Conservation (phyloP, 2,888 invertebrate species). For the Seladonia tumulorum region DNA sequence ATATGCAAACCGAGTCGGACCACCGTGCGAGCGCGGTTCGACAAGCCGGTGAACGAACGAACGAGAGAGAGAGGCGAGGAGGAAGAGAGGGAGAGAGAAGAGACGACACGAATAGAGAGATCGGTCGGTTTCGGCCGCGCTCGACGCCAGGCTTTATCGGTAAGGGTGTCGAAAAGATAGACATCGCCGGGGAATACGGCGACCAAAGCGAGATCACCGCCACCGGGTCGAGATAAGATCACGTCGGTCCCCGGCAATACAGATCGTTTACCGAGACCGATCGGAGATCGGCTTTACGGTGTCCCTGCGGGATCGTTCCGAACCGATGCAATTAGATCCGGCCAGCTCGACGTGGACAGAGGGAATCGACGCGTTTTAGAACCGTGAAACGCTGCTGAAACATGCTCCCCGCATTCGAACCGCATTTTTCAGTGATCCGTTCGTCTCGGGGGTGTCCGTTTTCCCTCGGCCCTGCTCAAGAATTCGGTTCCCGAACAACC, state of each 20-base stretch:
- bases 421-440: constrained; percentile 16
- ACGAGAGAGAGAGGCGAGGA: background rate
- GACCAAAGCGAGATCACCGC: constrained; percentile 72
- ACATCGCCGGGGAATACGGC: constrained; percentile 73
- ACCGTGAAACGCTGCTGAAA: background rate
- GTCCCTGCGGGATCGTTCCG: constrained; percentile 67
- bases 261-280: constrained; percentile 71
- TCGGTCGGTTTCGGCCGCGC: constrained; percentile 57
- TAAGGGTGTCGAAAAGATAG: constrained; percentile 77
- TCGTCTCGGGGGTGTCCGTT: background rate
- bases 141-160: constrained; percentile 67
- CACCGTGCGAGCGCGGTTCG: background rate
- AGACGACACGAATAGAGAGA: constrained; percentile 68
- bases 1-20: constrained; percentile 12
- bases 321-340: constrained; percentile 71
- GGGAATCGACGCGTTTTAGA: constrained; percentile 55
- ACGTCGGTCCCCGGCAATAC: constrained; percentile 63
- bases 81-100: background rate
- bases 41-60: background rate
- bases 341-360: constrained; percentile 54
- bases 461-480: background rate
- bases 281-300: constrained; percentile 67
- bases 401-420: background rate
- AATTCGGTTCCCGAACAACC: background rate
- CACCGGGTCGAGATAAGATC: constrained; percentile 68